Base-by-base conservation (phyloP, 2,113 vertebrate genomes). In the Oenanthe melanoleuca region DNA sequence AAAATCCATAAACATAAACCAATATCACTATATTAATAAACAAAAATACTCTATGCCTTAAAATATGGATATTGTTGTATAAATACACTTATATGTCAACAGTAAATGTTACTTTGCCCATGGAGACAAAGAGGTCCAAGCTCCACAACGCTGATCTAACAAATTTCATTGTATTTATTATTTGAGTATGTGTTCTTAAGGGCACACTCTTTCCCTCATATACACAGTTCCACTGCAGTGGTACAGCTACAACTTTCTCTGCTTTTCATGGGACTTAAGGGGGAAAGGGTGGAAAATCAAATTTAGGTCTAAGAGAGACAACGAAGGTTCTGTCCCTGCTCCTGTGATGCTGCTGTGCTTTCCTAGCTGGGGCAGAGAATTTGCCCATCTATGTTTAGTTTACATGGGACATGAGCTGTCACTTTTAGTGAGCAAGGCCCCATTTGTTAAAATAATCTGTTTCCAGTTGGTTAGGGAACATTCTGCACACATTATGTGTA, bases 381-480 rank as follows among this genome's bases (percentile, higher is more conserved):
- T 80, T 89, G n/a, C 37, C 31, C 9, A 11, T 80, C 73, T 88
- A 7, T 63, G 38, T 72, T 95, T 94, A 63, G 44, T 71, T 96
- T 88, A 82, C 69, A 37, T 42, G 83, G 73, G 44, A 91, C 61
- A 80, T 14, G 38, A 91, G 72, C 69, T 86, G 81, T 94, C 56
- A 53, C 57, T 84, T 96, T 96, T 34, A 83, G 38, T 45, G 55
- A 86, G 63, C 64, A 59, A 71, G 44, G 69, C n/a, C 23, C 63
- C 56, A 28, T 87, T 93, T 94, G 47, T 88, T 84, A 81, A 96
- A 96, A 96, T 80, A 92, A 92, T 82, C 50, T 69, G 72, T 96
- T 96, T 96, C 84, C 71, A 77, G 72, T 92, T 65, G 50, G 44
- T 91, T 89, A 94, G 59, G 78, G 79, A 96, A 96, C 86, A 73